Evolutionary conservation across 2,888 invertebrate genomes (phyloP), one percentile per base, ranked within the genome.

Genomic region (Cheilosia impressa): DNA sequence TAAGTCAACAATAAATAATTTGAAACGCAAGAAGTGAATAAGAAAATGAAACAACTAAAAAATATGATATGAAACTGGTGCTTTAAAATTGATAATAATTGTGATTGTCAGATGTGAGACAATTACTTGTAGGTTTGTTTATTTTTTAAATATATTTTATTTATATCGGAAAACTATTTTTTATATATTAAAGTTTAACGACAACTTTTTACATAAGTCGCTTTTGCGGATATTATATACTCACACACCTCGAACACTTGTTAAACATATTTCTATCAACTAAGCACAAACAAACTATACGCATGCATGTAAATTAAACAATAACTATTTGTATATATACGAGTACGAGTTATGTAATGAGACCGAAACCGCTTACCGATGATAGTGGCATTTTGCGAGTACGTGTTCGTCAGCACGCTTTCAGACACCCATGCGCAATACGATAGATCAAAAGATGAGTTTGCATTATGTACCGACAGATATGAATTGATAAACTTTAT

Each of bases 1-100:
- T 4, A 17, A 45, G n/a, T 17, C 50, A 65, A 62, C 24, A 38
- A 27, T 10, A 22, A 52, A 13, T 34, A 45, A 53, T 27, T 13
- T 22, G 10, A 52, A 68, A 69, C 19, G 38, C 34, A 65, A 24
- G 19, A 55, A 57, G n/a, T 57, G 19, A 5, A 38, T 13, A 73
- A 55, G n/a, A 63, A 17, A 71, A 52, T 31, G 31, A 31, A 31
- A 31, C 9, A 9, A 9, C 53, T 31, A 57, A 31, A 24, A 22
- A 50, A 55, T 55, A 34, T 52, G 17, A 77, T 66, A 63, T 73
- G 57, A 69, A 84, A 71, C 75, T 66, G 84, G 84, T 80, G 84
- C 79, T 84, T 84, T 79, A 79, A 69, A 55, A 71, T 71, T 76
- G 75, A 84, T 80, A 79, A 84, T 79, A 79, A 76, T 58, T 58